Evolutionary conservation across 2,113 vertebrate species (phyloP).

Genomic region (Geothlypis trichas): DNA sequence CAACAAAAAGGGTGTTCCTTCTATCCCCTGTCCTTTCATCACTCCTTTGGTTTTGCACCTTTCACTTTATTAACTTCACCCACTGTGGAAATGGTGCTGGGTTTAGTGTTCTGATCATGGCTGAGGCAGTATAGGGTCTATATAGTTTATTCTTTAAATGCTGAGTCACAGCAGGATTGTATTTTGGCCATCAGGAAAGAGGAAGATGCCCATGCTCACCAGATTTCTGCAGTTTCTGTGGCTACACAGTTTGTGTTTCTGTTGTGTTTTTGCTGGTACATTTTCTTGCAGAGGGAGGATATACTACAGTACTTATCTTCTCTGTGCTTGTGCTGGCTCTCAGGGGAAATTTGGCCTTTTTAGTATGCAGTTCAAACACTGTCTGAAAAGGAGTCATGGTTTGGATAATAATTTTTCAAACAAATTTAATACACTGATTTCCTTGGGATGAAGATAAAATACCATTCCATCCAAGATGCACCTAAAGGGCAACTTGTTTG

Average conservation of each 20-base stretch:
- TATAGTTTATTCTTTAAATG: not conserved
- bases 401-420: slow-evolving; percentile 60
- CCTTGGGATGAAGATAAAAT: slow-evolving; percentile 64
- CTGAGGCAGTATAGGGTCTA: not conserved
- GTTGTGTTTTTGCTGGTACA: not conserved
- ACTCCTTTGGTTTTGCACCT: not conserved
- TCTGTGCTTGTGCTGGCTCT: not conserved
- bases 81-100: not conserved
- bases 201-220: not conserved
- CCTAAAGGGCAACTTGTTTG: slow-evolving; percentile 56
- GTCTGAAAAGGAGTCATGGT: slow-evolving; percentile 25
- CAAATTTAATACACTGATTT: slow-evolving; percentile 57
- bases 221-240: not conserved
- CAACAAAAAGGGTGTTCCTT: not conserved
- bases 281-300: not conserved
- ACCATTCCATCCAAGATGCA: slow-evolving; percentile 34
- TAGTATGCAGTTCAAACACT: slow-evolving; percentile 35
- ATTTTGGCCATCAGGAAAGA: not conserved
- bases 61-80: not conserved
- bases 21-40: accelerated
- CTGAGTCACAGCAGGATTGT: not conserved
- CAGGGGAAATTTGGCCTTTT: not conserved
- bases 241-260: not conserved
- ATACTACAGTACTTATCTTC: not conserved
- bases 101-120: not conserved